These are phyloP conservation scores for Actenoides hombroni DNA, from an alignment of 2,113 vertebrate species.

Conservation along the genomic window DNA sequence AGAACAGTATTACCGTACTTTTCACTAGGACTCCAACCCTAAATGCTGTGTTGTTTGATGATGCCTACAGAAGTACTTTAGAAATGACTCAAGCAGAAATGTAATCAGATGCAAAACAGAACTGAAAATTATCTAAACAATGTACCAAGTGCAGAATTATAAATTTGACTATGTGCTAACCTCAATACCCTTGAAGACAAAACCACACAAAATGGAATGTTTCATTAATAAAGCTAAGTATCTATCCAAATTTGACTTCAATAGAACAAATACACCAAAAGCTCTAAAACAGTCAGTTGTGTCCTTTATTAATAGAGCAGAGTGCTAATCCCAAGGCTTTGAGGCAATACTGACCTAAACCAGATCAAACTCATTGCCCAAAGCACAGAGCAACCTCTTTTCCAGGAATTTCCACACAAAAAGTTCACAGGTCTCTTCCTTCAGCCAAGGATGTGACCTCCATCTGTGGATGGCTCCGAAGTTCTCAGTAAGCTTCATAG, in stretches of 20 bases:
- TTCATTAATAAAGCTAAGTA: neutral
- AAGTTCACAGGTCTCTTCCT: neutral
- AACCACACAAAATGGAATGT: neutral
- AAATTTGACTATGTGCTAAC: neutral
- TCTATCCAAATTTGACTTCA: neutral
- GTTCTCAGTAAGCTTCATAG: neutral
- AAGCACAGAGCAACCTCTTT: neutral
- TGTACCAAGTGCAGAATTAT: neutral
- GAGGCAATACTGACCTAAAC: neutral
- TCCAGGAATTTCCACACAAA: neutral
- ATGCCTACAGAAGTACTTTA: neutral
- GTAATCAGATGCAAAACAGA: neutral
- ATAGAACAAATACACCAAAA: neutral
- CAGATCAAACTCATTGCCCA: neutral
- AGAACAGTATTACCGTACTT: neutral
- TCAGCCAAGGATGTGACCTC: neutral
- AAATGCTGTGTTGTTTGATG: accelerated
- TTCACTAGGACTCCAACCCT: neutral
- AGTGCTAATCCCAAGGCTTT: neutral
- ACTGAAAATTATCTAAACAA: neutral
- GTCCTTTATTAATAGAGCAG: neutral
- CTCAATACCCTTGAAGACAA: neutral
- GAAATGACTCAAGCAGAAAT: neutral
- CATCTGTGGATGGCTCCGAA: neutral
- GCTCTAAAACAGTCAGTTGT: neutral